phyloP scores from a whole-genome alignment of 2,113 vertebrate genomes.

The Hippocampus abdominalis region DNA sequence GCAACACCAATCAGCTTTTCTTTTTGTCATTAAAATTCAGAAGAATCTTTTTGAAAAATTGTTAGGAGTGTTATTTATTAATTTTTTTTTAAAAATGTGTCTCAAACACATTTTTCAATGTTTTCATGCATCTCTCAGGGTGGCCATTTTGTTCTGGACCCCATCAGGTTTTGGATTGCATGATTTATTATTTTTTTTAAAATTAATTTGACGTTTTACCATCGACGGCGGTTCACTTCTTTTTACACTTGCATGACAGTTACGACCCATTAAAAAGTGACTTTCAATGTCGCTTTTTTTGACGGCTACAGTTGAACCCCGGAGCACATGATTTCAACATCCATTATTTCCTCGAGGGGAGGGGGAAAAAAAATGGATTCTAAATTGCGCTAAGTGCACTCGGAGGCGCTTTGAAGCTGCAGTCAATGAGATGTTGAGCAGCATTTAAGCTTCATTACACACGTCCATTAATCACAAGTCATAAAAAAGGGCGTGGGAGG shows the following conservation, averaged over 20 bases:
- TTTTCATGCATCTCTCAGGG: too few relatives aligned
- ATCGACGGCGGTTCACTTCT: neutral
- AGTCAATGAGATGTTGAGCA: slow-evolving; percentile 28
- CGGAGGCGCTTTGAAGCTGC: neutral
- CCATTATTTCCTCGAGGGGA: neutral
- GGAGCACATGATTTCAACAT: neutral
- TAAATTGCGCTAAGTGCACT: neutral
- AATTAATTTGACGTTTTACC: neutral
- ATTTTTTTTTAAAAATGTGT: too few relatives aligned
- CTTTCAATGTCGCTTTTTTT: neutral
- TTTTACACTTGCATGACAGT: neutral
- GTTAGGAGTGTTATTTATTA: too few relatives aligned
- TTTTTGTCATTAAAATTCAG: too few relatives aligned
- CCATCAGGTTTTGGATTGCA: too few relatives aligned
- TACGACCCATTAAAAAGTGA: neutral
- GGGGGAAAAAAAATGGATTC: neutral
- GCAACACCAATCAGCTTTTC: too few relatives aligned
- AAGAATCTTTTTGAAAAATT: too few relatives aligned
- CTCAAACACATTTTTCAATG: too few relatives aligned
- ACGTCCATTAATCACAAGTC: neutral
- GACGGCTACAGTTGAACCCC: neutral
- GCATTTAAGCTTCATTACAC: slow-evolving; percentile 30
- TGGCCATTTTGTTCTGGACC: too few relatives aligned
- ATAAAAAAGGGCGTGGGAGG: neutral
- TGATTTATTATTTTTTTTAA: too few relatives aligned